Evolutionary conservation across 1,140 invertebrate genomes (phyloP).

Genomic region (Micrasema minimum): DNA sequence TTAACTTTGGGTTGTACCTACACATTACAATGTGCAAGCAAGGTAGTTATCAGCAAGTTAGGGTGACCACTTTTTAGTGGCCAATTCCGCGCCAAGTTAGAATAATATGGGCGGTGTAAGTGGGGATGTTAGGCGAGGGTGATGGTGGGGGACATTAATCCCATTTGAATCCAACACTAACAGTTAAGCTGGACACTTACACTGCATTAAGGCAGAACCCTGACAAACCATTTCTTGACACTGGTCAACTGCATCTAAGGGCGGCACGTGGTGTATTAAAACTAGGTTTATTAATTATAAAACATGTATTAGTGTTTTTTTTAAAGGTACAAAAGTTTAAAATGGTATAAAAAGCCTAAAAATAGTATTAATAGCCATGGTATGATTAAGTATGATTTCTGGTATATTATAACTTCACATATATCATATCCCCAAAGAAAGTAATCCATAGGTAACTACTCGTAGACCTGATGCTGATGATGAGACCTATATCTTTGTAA

Average conservation of each 20-base stretch:
- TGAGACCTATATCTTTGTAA: no score
- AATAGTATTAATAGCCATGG: no score
- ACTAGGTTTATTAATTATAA: no score
- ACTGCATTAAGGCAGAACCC: not conserved
- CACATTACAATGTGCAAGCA: not conserved
- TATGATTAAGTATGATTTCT: no score
- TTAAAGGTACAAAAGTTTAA: no score
- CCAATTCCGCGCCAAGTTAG: constrained; percentile 47
- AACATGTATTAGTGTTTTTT: no score
- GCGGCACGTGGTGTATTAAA: not conserved
- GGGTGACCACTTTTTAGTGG: constrained; percentile 43
- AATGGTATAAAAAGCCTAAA: no score
- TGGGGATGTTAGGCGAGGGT: constrained; percentile 32
- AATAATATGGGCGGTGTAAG: constrained; percentile 33
- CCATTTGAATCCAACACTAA: not conserved
- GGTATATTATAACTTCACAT: no score
- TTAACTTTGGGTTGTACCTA: not conserved
- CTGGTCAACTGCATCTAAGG: not conserved
- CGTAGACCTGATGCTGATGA: no score
- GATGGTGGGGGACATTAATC: constrained; percentile 25
- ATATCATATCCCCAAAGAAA: no score
- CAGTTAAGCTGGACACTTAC: constrained; percentile 30
- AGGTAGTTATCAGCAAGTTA: no score
- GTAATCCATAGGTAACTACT: no score
- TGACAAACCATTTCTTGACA: constrained; percentile 36